Evolutionary conservation across 2,888 invertebrate species (phyloP).

Genomic region (Nemapogon koenigi): DNA sequence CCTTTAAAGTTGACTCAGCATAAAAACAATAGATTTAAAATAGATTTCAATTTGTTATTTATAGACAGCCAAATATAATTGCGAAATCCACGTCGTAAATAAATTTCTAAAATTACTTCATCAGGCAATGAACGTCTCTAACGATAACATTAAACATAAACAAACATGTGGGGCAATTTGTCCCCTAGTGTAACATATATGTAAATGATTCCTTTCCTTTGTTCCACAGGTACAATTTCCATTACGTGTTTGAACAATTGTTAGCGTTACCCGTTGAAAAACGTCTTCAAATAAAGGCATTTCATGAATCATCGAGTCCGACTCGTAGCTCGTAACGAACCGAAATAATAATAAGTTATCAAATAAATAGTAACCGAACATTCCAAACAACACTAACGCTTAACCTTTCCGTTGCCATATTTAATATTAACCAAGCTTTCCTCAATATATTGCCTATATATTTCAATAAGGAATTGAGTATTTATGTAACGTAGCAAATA

Average conservation of each 20-base stretch:
- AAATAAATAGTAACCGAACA: conserved; percentile 29
- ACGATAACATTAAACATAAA: conserved; percentile 7
- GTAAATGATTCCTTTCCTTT: conserved; percentile 36
- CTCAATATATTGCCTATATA: conserved; percentile 1
- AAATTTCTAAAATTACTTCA: neutral
- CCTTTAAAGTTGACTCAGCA: no score
- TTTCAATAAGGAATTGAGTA: conserved; percentile 4
- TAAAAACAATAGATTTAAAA: no score
- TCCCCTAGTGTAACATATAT: conserved; percentile 32
- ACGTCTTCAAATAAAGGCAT: neutral
- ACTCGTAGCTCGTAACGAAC: neutral
- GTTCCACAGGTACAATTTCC: conserved; percentile 34
- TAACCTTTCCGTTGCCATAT: conserved; percentile 51
- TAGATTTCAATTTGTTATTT: no score
- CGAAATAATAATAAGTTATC: conserved; percentile 28
- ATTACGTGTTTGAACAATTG: conserved; percentile 48
- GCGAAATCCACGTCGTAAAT: conserved; percentile 16
- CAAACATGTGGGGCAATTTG: conserved; percentile 21
- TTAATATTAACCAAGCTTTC: conserved; percentile 26
- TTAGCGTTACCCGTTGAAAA: conserved; percentile 37
- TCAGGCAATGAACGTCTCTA: conserved; percentile 10
- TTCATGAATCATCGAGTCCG: conserved; percentile 5
- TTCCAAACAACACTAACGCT: conserved; percentile 49
- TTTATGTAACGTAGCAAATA: conserved; percentile 18
- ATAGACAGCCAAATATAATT: neutral